Conservation (phyloP, 2,888 invertebrate species). For the Dione vanillae region DNA sequence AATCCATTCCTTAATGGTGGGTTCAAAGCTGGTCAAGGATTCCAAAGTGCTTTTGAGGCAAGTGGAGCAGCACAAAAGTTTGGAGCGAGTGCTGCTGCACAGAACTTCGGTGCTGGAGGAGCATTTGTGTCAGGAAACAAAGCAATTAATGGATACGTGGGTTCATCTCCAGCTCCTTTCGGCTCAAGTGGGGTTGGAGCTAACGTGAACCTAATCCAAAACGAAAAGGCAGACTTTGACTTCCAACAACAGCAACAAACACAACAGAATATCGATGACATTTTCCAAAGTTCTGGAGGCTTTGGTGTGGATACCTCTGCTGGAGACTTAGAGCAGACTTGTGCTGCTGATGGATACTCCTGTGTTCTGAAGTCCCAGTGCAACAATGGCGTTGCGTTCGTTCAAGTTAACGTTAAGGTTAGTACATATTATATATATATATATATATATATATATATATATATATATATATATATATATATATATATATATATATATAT, state of each 20-base stretch:
- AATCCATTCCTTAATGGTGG: conserved; percentile 68
- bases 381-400: conserved; percentile 82
- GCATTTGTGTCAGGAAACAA: conserved; percentile 44
- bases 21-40: conserved; percentile 49
- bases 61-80: conserved; percentile 44
- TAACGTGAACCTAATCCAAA: conserved; percentile 71
- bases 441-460: too few relatives aligned
- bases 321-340: conserved; percentile 78
- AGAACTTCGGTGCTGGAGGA: conserved; percentile 31
- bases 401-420: conserved; percentile 82
- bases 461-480: too few relatives aligned
- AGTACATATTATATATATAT: conserved; percentile 54
- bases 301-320: conserved; percentile 60
- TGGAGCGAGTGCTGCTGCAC: conserved; percentile 39
- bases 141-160: conserved; percentile 61
- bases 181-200: conserved; percentile 60
- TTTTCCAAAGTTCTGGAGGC: conserved; percentile 68
- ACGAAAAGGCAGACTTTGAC: conserved; percentile 67
- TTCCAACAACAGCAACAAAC: conserved; percentile 67
- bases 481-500: too few relatives aligned
- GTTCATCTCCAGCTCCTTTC: conserved; percentile 74
- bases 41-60: conserved; percentile 49
- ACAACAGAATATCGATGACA: conserved; percentile 68
- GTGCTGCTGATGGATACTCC: conserved; percentile 83
- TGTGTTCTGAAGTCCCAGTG: conserved; percentile 86